These are phyloP conservation scores for Sphenopsis melanotis DNA, from an alignment of 2,797 vertebrate species.

Conservation along the genomic window DNA sequence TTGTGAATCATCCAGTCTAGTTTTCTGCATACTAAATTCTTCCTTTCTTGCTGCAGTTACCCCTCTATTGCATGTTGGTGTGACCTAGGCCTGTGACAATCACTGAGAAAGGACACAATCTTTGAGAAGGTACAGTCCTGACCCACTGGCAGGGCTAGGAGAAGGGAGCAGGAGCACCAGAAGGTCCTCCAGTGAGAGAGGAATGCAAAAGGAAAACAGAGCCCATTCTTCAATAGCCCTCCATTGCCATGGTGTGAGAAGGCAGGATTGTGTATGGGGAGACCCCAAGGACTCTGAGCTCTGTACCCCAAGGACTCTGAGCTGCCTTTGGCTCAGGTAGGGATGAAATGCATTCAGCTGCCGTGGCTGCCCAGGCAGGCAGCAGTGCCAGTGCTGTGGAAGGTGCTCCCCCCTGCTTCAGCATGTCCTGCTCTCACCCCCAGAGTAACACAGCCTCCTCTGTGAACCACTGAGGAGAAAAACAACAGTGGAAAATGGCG, in stretches of 20 bases:
- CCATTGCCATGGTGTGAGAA: background rate
- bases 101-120: background rate
- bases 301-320: background rate
- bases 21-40: background rate
- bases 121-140: background rate
- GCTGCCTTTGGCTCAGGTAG: background rate
- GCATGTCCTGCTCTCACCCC: background rate
- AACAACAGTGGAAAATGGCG: background rate
- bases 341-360: background rate
- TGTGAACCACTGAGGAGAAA: background rate
- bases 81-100: background rate
- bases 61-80: background rate
- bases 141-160: background rate
- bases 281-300: background rate
- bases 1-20: background rate
- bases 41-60: background rate
- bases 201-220: background rate
- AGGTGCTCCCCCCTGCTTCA: background rate
- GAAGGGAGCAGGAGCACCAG: background rate
- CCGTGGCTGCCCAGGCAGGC: fast-evolving
- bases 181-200: background rate
- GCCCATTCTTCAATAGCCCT: background rate
- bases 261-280: fast-evolving
- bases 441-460: fast-evolving
- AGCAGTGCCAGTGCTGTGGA: background rate